These are phyloP conservation scores for Pithys albifrons DNA, from an alignment of 2,113 vertebrate genomes.

Conservation along the genomic window DNA sequence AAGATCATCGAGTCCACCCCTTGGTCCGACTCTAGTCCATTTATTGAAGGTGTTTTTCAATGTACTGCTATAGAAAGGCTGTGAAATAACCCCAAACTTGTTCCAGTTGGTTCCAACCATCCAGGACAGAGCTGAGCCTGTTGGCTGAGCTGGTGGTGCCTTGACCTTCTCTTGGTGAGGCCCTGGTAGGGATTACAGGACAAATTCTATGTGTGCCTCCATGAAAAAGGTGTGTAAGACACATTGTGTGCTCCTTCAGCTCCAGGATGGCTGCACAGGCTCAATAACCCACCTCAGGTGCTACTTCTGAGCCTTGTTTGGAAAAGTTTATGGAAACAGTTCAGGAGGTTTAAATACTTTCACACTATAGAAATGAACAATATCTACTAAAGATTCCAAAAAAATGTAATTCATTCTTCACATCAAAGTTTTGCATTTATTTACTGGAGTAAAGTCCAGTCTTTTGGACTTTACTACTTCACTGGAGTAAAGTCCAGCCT, in stretches of 20 bases:
- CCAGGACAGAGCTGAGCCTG: background rate
- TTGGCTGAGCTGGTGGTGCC: background rate
- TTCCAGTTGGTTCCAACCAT: rapidly evolving
- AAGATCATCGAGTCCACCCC: no score
- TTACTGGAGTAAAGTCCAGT: background rate
- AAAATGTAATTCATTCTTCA: rapidly evolving
- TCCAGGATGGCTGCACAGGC: background rate
- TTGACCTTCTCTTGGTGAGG: background rate
- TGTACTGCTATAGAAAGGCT: background rate
- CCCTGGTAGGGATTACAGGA: background rate
- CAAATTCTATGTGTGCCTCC: background rate
- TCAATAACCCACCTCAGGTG: background rate
- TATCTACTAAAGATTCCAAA: background rate
- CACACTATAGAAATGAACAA: background rate
- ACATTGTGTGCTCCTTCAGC: background rate
- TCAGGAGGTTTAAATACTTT: background rate
- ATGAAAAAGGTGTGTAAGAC: background rate
- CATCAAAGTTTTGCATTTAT: background rate
- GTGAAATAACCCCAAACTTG: background rate
- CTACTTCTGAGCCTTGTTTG: background rate
- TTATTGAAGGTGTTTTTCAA: background rate
- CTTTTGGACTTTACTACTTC: background rate
- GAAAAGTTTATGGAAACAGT: background rate
- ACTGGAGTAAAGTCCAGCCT: background rate
- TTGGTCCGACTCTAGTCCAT: no score